Evolutionary conservation across 2,888 invertebrate species (phyloP).

Genomic region (Phaonia tiefii): DNA sequence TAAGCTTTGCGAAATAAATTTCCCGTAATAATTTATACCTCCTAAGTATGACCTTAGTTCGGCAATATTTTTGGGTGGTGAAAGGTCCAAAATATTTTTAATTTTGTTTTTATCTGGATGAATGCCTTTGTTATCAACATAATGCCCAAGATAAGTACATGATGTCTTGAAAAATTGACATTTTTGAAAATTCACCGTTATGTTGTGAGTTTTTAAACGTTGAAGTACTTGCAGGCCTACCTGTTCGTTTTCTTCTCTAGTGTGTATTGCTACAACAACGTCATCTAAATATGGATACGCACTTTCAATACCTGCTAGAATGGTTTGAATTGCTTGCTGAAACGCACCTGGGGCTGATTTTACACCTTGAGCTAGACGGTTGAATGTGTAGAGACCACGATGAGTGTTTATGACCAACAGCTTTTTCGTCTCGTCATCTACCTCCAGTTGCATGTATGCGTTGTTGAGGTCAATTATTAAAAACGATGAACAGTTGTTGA

Average conservation of each 20-base stretch:
- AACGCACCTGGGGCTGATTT: slow-evolving; percentile 66
- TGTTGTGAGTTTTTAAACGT: background rate
- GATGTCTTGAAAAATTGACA: slow-evolving; percentile 58
- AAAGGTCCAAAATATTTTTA: too few species aligned
- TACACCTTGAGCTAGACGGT: slow-evolving; percentile 38
- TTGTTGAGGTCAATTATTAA: too few species aligned
- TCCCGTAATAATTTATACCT: slow-evolving; percentile 61
- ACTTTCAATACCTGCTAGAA: slow-evolving; percentile 53
- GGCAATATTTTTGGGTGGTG: slow-evolving; percentile 63
- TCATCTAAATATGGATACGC: slow-evolving; percentile 62
- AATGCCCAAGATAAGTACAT: slow-evolving; percentile 44
- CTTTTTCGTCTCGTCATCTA: slow-evolving; percentile 63
- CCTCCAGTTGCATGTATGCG: slow-evolving; percentile 68
- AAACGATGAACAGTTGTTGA: too few species aligned
- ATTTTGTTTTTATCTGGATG: too few species aligned
- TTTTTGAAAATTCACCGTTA: slow-evolving; percentile 52
- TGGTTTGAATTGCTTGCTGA: slow-evolving; percentile 65
- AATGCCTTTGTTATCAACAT: too few species aligned
- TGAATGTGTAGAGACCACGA: slow-evolving; percentile 44
- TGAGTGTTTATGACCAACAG: slow-evolving; percentile 66
- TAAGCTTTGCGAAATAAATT: slow-evolving; percentile 49
- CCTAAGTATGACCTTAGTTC: slow-evolving; percentile 58
- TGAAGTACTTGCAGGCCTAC: slow-evolving; percentile 47
- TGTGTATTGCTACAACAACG: slow-evolving; percentile 59
- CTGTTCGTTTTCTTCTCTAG: slow-evolving; percentile 47